Evolutionary conservation across 2,113 vertebrate species (phyloP).

Genomic region (Hipposideros armiger): DNA sequence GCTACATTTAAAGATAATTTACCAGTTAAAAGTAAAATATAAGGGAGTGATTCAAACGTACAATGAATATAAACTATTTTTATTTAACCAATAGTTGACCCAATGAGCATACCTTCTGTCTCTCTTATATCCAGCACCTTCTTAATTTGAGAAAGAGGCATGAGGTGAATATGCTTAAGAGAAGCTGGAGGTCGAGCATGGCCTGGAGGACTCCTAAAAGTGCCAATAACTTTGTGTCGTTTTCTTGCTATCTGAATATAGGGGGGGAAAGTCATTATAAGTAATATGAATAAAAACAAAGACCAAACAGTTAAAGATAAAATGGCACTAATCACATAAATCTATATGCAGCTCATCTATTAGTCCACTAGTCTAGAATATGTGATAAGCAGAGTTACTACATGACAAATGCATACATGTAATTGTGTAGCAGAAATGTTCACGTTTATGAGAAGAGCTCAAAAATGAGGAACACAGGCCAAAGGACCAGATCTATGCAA

Average conservation of each 20-base stretch:
- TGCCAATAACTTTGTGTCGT: slow-evolving; percentile 96
- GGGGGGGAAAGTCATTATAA: background rate
- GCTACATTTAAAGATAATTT: slow-evolving; percentile 14
- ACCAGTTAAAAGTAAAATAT: background rate
- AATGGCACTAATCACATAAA: slow-evolving; percentile 43
- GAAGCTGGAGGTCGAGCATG: slow-evolving; percentile 94
- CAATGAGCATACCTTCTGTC: slow-evolving; percentile 93
- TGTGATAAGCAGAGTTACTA: slow-evolving; percentile 22
- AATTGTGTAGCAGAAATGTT: slow-evolving; percentile 4
- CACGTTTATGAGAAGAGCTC: background rate
- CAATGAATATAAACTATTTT: slow-evolving; percentile 16
- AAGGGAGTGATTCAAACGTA: background rate
- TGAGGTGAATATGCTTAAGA: slow-evolving; percentile 96
- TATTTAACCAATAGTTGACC: background rate
- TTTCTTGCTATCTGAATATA: slow-evolving; percentile 95
- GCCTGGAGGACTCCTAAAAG: slow-evolving; percentile 95
- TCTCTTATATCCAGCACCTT: slow-evolving; percentile 97
- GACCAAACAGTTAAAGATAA: slow-evolving; percentile 29
- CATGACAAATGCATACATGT: slow-evolving; percentile 16
- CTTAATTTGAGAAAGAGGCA: slow-evolving; percentile 99
- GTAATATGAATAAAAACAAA: slow-evolving; percentile 34
- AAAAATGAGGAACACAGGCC: slow-evolving; percentile 5
- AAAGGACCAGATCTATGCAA: background rate
- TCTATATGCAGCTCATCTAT: background rate
- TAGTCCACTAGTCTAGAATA: slow-evolving; percentile 35